These are phyloP conservation scores for Dexiosoma caninum DNA, from an alignment of 2,888 invertebrate species.

Conservation along the genomic window DNA sequence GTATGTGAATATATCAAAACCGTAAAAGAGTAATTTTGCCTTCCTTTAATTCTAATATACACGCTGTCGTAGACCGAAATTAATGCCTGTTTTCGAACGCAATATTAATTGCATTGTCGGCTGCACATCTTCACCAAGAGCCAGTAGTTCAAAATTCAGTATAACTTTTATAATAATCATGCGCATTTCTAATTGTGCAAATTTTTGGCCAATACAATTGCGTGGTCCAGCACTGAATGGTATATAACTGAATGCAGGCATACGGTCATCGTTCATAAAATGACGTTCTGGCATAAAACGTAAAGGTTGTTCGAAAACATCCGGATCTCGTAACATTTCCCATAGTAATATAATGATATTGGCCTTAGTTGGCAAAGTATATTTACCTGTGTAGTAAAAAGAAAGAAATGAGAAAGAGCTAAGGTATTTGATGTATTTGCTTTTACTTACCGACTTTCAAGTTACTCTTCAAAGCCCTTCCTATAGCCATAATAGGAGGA, in stretches of 20 bases:
- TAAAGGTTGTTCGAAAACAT: constrained; percentile 70
- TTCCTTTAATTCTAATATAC: too few species aligned
- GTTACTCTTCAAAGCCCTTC: constrained; percentile 80
- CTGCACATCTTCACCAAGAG: constrained; percentile 71
- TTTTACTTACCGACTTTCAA: constrained; percentile 78
- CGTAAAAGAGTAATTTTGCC: not conserved
- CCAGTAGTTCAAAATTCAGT: constrained; percentile 70
- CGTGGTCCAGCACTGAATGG: constrained; percentile 79
- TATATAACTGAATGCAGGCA: constrained; percentile 69
- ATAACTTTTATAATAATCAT: constrained; percentile 71
- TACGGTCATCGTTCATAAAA: constrained; percentile 74
- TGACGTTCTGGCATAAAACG: constrained; percentile 74
- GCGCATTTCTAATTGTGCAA: constrained; percentile 73
- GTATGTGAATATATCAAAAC: too few species aligned
- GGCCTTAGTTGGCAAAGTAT: constrained; percentile 70
- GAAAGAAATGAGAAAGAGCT: not conserved
- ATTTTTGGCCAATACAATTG: constrained; percentile 77
- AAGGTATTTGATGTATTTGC: not conserved
- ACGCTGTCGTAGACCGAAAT: constrained; percentile 64
- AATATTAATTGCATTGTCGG: constrained; percentile 74
- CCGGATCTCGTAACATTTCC: constrained; percentile 71
- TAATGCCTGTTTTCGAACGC: constrained; percentile 72
- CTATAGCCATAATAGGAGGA: constrained; percentile 83
- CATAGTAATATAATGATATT: constrained; percentile 73
- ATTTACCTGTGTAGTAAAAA: constrained; percentile 34